Base-by-base conservation (phyloP, 2,113 vertebrate genomes). In the Melospiza georgiana region DNA sequence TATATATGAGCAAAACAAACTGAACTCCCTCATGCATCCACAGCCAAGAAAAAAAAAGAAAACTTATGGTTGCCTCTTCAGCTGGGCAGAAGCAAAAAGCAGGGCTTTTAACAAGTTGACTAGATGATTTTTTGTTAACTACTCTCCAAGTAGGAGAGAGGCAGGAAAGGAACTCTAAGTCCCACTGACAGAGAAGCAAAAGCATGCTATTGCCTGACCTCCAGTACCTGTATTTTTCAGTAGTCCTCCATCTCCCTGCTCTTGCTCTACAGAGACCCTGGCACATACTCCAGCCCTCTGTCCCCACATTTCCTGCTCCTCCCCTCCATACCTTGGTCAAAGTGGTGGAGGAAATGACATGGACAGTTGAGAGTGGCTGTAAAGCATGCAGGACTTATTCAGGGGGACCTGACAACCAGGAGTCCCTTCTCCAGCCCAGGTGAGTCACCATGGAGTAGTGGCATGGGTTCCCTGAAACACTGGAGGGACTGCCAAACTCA, bases 331-430 rank as follows among this genome's bases (percentile, higher is more conserved):
- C 10, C 27, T 54, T 17, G 22, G 41, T 28, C 1, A 5, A 68
- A 81, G 41, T 2, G 10, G 63, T 72, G 65, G 27, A 90, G n/a
- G 39, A 87, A 69, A 57, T 0, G 0, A 43, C 21, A 66, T 2
- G 1, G 14, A 51, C 0, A 0, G 43, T 16, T 37, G 28, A 17
- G 6, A 75, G 12, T 1, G 3, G 30, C 35, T 35, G 5, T 28
- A 87, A 80, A 74, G 62, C 25, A 63, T 1, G 2, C 0, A 3
- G 16, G 27, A 88, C 16, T 67, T 54, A 39, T 28, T 63, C 67
- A 43, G 10, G 12, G 16, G 44, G 35, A 67, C 22, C 22, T 24
- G 17, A 59, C 59, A 93, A 73, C 24, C 11, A 6, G 5, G 16
- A 73, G 12, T n/a, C 22, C 33, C 33, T 79, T 66, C 39, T 71